These are phyloP conservation scores for Agrilus planipennis DNA, from an alignment of 1,140 invertebrate species.

Conservation along the genomic window DNA sequence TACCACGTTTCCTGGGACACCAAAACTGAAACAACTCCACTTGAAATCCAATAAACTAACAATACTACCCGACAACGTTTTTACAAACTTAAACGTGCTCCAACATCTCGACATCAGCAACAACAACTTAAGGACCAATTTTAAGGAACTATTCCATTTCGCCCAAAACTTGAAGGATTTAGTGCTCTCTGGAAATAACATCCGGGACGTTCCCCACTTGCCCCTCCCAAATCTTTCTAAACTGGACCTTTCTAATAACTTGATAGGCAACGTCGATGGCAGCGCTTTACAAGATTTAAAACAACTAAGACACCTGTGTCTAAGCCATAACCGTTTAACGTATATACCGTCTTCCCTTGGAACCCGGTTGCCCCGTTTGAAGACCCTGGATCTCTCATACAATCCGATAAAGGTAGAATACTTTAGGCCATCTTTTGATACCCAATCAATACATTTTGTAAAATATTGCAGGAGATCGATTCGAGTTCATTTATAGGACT, in stretches of 20 bases:
- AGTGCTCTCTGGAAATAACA: constrained; percentile 59
- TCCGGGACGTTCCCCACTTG: constrained; percentile 57
- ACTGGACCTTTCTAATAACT: constrained; percentile 65
- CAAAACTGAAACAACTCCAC: constrained; percentile 65
- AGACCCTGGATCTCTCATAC: constrained; percentile 29
- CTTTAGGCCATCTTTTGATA: neutral
- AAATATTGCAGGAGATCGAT: no score
- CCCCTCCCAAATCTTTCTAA: constrained; percentile 57
- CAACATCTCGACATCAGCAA: constrained; percentile 66
- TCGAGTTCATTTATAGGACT: constrained; percentile 41
- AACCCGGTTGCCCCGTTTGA: constrained; percentile 26
- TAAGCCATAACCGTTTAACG: constrained; percentile 54
- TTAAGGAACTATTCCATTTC: constrained; percentile 82
- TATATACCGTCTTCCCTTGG: constrained; percentile 50
- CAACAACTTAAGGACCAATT: constrained; percentile 73
- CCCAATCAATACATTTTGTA: neutral
- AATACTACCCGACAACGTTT: constrained; percentile 79
- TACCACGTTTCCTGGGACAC: constrained; percentile 72
- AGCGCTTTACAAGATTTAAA: constrained; percentile 49
- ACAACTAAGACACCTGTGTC: constrained; percentile 48
- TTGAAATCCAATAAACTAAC: constrained; percentile 70
- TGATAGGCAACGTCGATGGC: constrained; percentile 47
- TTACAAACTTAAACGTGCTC: constrained; percentile 66
- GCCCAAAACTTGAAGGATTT: constrained; percentile 66
- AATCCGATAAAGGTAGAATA: constrained; percentile 36